phyloP scores from a whole-genome alignment of 2,113 vertebrate species.

The Copsychus sechellarum region DNA sequence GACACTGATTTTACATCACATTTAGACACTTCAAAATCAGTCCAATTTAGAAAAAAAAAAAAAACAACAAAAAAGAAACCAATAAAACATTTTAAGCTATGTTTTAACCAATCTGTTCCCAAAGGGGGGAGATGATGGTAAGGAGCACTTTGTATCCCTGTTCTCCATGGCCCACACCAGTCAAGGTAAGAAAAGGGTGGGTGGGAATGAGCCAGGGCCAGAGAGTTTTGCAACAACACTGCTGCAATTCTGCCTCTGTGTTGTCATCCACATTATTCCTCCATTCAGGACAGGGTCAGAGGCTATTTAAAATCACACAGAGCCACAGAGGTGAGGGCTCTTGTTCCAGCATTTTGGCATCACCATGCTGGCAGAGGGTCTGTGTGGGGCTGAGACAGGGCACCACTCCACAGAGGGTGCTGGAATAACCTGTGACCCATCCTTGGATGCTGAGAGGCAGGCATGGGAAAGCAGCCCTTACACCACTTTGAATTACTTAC shows the following conservation, averaged over 20 bases:
- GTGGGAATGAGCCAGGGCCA: not conserved
- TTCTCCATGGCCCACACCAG: rapidly evolving
- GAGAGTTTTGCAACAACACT: not conserved
- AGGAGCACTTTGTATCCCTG: not conserved
- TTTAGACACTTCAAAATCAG: constrained; percentile 46
- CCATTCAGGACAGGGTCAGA: not conserved
- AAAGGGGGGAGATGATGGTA: not conserved
- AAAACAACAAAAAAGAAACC: not conserved
- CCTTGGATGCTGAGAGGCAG: not conserved
- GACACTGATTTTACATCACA: constrained; percentile 54
- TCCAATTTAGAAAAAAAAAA: not conserved
- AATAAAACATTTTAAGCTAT: not conserved
- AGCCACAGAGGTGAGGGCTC: not conserved
- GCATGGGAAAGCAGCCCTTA: not conserved
- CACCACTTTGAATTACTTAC: not conserved
- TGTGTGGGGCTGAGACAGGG: not conserved
- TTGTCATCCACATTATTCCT: not conserved
- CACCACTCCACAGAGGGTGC: not conserved
- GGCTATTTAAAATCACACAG: not conserved
- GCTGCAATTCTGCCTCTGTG: not conserved
- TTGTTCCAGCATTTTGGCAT: not conserved
- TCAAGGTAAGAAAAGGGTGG: rapidly evolving
- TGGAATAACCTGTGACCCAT: not conserved
- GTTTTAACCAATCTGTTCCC: constrained; percentile 28
- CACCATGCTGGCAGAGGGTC: not conserved